Base-by-base conservation (phyloP, 1,140 invertebrate genomes). In the Agraylea sexmaculata region DNA sequence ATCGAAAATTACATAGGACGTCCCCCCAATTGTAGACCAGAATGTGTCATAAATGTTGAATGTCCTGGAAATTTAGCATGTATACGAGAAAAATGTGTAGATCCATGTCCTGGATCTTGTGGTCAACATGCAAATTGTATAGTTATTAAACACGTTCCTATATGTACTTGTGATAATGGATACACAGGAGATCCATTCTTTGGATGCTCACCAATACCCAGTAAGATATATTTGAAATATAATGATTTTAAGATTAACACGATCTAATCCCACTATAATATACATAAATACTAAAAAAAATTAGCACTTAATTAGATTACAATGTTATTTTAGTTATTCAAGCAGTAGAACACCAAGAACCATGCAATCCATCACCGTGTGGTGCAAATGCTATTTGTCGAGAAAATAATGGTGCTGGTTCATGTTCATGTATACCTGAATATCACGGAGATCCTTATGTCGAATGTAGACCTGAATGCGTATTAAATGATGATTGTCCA, bases 311-410 rank as follows among this genome's bases (percentile, higher is more conserved):
- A 28, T 40, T 13, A 11, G 3, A 35, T 28, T 11, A 37, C 13
- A 29, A 29, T 36, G 20, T 33, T 12, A 18, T 4, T 68, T 57
- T 59, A 68, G 65, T 53, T 57, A 47, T 52, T 45, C 59, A 62
- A 56, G 38, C 57, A 28, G 64, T 60, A 53, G 47, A 64, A 39
- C 60, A 61, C 11, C 42, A 49, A 42, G 69, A 68, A 54, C 77
- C 76, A 10, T 81, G 78, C 52, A 54, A 61, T 30, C 70, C 69
- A 27, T 75, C 70, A 28, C 85, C 85, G 12, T 88, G 84, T 58
- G 84, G 84, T n/a, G 66, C 77, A 3, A 88, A 87, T 59, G 81
- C 83, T 12, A 51, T 80, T 33, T 90, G 85, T 58, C 79, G 80
- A 62, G 83, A 85, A 64, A 66, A 74, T 27, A 71, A 78, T 52